Evolutionary conservation across 2,888 invertebrate species (phyloP).

Genomic region (Lasioglossum zephyrum): DNA sequence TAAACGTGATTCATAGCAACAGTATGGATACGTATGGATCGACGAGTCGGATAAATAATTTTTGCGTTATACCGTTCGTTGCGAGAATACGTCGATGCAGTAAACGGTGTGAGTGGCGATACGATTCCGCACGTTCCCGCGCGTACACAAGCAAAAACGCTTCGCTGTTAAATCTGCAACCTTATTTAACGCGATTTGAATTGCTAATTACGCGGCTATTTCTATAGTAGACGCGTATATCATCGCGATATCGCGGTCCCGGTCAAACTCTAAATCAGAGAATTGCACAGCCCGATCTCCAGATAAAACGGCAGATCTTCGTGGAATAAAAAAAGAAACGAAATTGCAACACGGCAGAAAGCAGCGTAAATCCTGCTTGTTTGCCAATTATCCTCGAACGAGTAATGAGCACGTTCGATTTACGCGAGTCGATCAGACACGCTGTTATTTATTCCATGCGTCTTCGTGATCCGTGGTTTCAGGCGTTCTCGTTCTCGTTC

Average conservation of each 20-base stretch:
- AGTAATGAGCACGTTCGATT: background rate
- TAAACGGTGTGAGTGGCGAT: background rate
- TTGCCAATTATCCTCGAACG: slow-evolving; percentile 25
- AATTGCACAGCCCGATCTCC: slow-evolving; percentile 24
- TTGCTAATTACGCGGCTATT: slow-evolving; percentile 47
- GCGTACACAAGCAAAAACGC: background rate
- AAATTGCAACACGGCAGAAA: slow-evolving; percentile 22
- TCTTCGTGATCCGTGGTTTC: background rate
- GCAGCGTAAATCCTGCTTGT: slow-evolving; percentile 29
- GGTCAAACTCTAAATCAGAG: slow-evolving; percentile 13
- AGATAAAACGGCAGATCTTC: slow-evolving; percentile 22
- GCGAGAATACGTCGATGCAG: background rate
- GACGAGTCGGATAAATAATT: slow-evolving; percentile 1
- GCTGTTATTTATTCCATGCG: background rate
- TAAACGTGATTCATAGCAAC: slow-evolving; percentile 14
- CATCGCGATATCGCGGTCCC: slow-evolving; percentile 8
- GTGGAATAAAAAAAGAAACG: background rate
- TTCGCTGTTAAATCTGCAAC: slow-evolving; percentile 14
- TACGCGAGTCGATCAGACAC: slow-evolving; percentile 2
- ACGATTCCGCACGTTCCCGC: background rate
- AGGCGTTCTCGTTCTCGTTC: background rate
- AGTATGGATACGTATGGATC: background rate
- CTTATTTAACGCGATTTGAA: slow-evolving; percentile 44
- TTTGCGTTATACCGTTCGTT: background rate
- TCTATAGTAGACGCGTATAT: slow-evolving; percentile 22